Percentiles rank a stretch among this genome's conserved stretches.
These are phyloP conservation scores for Drosophila colorata DNA, from an alignment of 2,888 invertebrate genomes.

Conservation along the genomic window DNA sequence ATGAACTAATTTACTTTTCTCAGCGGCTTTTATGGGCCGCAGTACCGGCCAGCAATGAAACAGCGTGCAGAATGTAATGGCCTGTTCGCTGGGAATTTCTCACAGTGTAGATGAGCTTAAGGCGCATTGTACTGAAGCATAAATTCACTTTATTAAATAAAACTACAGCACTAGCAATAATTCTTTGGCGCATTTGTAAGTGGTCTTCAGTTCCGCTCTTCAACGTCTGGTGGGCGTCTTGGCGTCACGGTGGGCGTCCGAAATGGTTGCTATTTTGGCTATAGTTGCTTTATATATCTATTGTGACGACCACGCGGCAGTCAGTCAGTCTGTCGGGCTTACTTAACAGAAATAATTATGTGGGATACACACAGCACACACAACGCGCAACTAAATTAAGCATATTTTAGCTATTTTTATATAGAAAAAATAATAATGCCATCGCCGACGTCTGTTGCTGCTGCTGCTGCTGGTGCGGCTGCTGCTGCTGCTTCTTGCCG, in stretches of 20 bases:
- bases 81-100: constrained; percentile 70
- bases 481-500: constrained; percentile 70
- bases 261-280: constrained; percentile 60
- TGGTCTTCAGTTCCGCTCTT: constrained; percentile 60
- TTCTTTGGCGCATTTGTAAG: constrained; percentile 75
- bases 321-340: constrained; percentile 60
- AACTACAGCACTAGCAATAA: constrained; percentile 72
- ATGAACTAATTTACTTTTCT: constrained; percentile 75
- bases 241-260: constrained; percentile 77
- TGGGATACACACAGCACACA: constrained; percentile 66
- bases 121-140: constrained; percentile 61
- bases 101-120: constrained; percentile 64
- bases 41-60: constrained; percentile 27
- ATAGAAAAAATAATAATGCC: constrained; percentile 53
- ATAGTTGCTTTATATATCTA: constrained; percentile 33
- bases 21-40: constrained; percentile 53
- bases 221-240: constrained; percentile 45
- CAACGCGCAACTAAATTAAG: constrained; percentile 74
- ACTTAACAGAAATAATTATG: constrained; percentile 81
- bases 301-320: constrained; percentile 68
- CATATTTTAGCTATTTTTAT: constrained; percentile 80
- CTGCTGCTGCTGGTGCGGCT: constrained; percentile 9
- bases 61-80: constrained; percentile 1
- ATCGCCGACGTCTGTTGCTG: constrained; percentile 19
- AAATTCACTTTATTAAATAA: constrained; percentile 77